Percentiles rank a stretch among this genome's conserved stretches.
Evolutionary conservation across 2,797 vertebrate species (phyloP).

Genomic region (Onychomys arenicola): DNA sequence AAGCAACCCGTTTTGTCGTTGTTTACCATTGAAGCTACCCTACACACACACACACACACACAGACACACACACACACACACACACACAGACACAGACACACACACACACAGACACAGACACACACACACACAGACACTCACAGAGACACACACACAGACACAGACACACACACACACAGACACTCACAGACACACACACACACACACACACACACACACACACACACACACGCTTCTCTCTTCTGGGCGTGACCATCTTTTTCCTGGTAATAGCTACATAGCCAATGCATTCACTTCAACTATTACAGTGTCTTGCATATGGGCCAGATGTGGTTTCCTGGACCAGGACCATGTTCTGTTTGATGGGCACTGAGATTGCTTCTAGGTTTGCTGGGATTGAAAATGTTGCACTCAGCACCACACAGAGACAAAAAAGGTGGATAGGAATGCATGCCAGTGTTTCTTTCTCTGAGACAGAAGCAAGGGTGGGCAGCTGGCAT

Average conservation of each 20-base stretch:
- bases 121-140: too few relatives aligned
- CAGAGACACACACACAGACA: too few relatives aligned
- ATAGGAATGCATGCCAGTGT: not conserved
- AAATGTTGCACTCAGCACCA: not conserved
- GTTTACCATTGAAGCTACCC: not conserved
- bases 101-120: too few relatives aligned
- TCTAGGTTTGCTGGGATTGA: not conserved
- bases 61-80: too few relatives aligned
- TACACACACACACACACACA: not conserved
- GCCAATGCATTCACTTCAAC: not conserved
- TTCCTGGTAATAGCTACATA: not conserved
- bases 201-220: too few relatives aligned
- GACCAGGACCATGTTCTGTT: not conserved
- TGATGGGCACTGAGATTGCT: slow-evolving; percentile 5
- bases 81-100: too few relatives aligned
- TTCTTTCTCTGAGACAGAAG: slow-evolving; percentile 17
- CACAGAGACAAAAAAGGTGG: not conserved
- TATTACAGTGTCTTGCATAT: not conserved
- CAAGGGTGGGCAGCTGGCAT: not conserved
- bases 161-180: too few relatives aligned
- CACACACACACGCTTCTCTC: not conserved
- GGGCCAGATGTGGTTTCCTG: slow-evolving; percentile 1
- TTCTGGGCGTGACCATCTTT: slow-evolving; percentile 1
- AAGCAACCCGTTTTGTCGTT: not conserved
- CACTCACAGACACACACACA: too few relatives aligned